Evolutionary conservation across 2,113 vertebrate species (phyloP).

Genomic region (Nibea coibor): DNA sequence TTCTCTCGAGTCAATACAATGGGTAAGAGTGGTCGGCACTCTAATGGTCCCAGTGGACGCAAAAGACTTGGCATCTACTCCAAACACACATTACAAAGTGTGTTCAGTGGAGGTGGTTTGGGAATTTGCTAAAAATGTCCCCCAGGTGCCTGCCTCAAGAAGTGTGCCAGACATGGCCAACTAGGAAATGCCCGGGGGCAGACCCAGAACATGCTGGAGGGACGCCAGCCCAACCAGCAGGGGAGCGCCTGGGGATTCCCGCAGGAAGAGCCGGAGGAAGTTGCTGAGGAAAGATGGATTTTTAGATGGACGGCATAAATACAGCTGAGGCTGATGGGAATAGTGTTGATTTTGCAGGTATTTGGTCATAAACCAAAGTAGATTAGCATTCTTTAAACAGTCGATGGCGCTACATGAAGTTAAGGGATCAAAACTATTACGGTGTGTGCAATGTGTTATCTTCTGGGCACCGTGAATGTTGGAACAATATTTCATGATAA

Average conservation of each 20-base stretch:
- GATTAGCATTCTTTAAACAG: neutral
- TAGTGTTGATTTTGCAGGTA: neutral
- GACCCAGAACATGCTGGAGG: slow-evolving; percentile 49
- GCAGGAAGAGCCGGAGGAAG: neutral
- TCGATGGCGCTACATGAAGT: neutral
- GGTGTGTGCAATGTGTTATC: neutral
- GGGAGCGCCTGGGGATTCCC: slow-evolving; percentile 22
- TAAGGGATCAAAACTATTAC: neutral
- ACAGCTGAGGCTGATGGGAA: neutral
- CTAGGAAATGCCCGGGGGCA: slow-evolving; percentile 44
- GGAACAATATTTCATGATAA: neutral
- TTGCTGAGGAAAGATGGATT: neutral
- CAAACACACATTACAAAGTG: slow-evolving; percentile 43
- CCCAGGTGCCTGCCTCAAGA: slow-evolving; percentile 19
- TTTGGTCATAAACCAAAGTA: neutral
- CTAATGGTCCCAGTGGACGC: slow-evolving; percentile 32
- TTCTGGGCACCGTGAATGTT: neutral
- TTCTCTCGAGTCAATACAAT: slow-evolving; percentile 39
- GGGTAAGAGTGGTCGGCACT: slow-evolving; percentile 8
- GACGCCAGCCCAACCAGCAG: slow-evolving; percentile 43
- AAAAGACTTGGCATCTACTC: slow-evolving; percentile 42
- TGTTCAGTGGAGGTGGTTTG: slow-evolving; percentile 30
- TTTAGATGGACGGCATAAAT: neutral
- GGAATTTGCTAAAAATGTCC: slow-evolving; percentile 48
- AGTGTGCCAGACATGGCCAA: slow-evolving; percentile 40